Evolutionary conservation across 2,797 vertebrate genomes (phyloP), one percentile per base, ranked within the genome.

Genomic region (Pseudotriccus pelzelni): DNA sequence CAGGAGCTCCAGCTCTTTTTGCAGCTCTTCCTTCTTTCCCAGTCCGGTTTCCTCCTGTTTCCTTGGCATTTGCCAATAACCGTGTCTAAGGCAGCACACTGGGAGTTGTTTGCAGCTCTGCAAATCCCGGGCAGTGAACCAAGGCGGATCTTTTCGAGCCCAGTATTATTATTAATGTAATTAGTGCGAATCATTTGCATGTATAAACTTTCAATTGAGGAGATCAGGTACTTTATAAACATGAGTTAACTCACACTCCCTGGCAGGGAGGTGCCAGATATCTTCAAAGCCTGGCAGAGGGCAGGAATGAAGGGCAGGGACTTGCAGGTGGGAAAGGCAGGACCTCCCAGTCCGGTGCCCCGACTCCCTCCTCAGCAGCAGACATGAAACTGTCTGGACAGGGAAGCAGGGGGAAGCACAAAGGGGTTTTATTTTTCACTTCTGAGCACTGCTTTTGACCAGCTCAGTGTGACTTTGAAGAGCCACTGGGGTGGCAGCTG

Each of bases 91-190:
- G 90, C 90, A 55, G 87, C 76, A 2, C n/a, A 6, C 72, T 59
- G 95, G 87, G 96, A 96, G 90, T 53, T 84, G 89, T 95, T 90
- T 87, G 87, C 91, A 70, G 78, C 84, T 84, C 93, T 58, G 69
- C 4, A 11, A 88, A 81, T 95, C 87, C 79, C 3, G 67, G 91
- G 95, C 94, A 84, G 6, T 53, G 91, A 92, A 95, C 94, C 95
- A 95, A 94, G 85, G 83, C 17, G 5, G 89, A 93, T 90, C 83
- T 84, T 91, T 87, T 55, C 3, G 63, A 96, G 94, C 56, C 91
- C 20, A 14, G 70, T 49, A 91, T 95, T 91, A 84, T 94, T 95
- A 94, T 94, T 95, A 88, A 95, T 94, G 85, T 88, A 92, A 96
- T 96, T 96, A 95, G 91, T 28, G 63, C 30, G 80, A 93, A 76